Evolutionary conservation across 37 sponge, comb jelly and placozoan genomes (phyloP), one percentile per base, ranked within the genome.

Genomic region (Spongilla lacustris): DNA sequence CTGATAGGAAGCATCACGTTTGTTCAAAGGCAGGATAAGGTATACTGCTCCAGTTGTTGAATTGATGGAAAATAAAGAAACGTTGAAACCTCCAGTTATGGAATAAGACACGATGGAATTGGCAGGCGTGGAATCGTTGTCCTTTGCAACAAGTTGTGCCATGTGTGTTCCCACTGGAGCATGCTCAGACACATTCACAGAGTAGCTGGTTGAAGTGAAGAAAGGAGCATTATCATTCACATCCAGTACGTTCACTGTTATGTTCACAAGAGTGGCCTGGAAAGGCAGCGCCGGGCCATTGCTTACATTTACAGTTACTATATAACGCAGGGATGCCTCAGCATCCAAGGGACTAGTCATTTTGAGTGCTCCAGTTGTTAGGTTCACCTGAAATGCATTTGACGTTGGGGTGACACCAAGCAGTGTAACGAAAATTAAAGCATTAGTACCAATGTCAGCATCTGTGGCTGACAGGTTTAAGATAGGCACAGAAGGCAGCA

Each of bases 141-240:
- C 93, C 11, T 35, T 66, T 2, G 89, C 89, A 26, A n/a, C 49
- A 0, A 89, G 66, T 24, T 81, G 67, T 24, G 83, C 33, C 26
- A 89, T 87, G 8, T n/a, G 29, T 9, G 31, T 37, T 22, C 93
- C 86, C 38, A 85, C 66, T 0, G 68, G 35, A 19, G 48, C 81
- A 31, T 80, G 19, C 71, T 94, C 91, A n/a, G 66, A 26, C 13
- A 89, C 30, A 34, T 32, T 31, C 13, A 67, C 68, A 10, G 50
- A 24, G 38, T 89, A 94, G 30, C 78, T 73, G 4, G 67, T 14
- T 31, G 72, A 77, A 11, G 22, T 33, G 72, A 93, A 86, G 35
- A 67, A 48, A 21, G 93, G 91, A 17, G 89, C 50, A 69, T 89
- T 77, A 69, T 96, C 97, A 74, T 96, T 96, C 28, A 86, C 69